These are phyloP conservation scores for Campylomormyrus tamandua DNA, from an alignment of 2,113 vertebrate species.

Conservation along the genomic window DNA sequence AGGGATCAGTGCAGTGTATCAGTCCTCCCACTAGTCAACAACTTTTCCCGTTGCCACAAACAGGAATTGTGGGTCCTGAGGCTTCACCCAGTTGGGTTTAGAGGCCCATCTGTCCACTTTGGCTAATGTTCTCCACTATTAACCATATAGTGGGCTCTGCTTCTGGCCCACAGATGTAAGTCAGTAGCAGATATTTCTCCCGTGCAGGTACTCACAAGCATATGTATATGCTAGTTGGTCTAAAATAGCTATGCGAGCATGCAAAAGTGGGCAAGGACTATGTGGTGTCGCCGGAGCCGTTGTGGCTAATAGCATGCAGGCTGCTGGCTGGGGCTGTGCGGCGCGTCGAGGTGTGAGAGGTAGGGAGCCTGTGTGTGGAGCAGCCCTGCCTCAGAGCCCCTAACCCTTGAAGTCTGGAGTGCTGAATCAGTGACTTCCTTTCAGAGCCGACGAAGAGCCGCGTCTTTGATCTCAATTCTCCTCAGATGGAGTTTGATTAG, in stretches of 20 bases:
- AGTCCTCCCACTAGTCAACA: background rate
- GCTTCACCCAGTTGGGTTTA: background rate
- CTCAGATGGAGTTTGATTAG: slow-evolving; percentile 48
- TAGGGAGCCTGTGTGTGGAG: background rate
- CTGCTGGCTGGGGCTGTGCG: too few relatives aligned
- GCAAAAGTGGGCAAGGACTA: background rate
- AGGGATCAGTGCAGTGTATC: background rate
- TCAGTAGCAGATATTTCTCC: background rate
- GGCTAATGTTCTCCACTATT: background rate
- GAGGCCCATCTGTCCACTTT: background rate
- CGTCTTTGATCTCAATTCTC: slow-evolving; percentile 39
- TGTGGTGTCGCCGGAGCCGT: background rate
- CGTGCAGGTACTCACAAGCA: background rate
- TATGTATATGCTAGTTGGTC: too few relatives aligned
- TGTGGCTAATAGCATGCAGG: background rate
- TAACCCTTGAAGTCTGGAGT: slow-evolving; percentile 28
- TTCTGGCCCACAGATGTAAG: background rate
- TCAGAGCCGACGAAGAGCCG: slow-evolving; percentile 32
- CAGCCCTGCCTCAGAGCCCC: slow-evolving; percentile 24
- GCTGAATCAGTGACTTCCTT: slow-evolving; percentile 37
- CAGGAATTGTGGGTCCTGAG: background rate
- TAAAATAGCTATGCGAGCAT: background rate
- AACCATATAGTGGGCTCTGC: background rate
- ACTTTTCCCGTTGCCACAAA: background rate
- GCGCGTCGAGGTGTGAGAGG: background rate